Conservation (phyloP, 2,888 invertebrate species). For the Deroplatys truncata region DNA sequence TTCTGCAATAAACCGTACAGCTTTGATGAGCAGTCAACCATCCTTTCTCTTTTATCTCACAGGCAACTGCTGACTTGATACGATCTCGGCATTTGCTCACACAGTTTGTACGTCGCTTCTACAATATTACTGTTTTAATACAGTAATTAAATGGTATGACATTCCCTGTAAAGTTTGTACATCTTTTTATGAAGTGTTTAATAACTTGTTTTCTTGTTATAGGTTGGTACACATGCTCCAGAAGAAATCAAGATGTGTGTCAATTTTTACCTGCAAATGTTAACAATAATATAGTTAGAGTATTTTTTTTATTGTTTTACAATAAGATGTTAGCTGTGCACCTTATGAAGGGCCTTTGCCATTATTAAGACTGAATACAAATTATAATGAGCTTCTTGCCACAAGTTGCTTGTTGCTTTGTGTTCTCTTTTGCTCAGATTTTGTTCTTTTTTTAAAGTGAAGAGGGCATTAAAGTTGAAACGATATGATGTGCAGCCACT, state of each 20-base stretch:
- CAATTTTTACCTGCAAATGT: neutral
- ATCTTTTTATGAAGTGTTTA: neutral
- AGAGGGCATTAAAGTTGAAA: neutral
- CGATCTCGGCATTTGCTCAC: too few species aligned
- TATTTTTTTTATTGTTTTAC: neutral
- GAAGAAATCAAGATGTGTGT: neutral
- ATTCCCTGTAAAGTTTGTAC: too few species aligned
- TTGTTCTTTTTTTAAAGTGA: neutral
- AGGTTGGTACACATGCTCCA: neutral
- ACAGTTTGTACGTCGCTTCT: too few species aligned
- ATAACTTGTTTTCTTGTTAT: neutral
- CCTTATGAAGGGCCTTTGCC: neutral
- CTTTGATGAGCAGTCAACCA: too few species aligned
- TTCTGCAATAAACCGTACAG: too few species aligned
- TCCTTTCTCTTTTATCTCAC: too few species aligned
- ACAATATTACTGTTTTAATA: too few species aligned
- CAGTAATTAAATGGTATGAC: too few species aligned
- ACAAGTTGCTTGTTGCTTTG: neutral
- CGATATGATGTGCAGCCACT: neutral
- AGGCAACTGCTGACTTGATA: too few species aligned
- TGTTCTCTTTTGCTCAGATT: neutral
- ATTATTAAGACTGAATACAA: neutral
- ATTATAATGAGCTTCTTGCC: neutral
- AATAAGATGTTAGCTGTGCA: slow-evolving; percentile 8
- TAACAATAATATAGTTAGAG: neutral